Evolutionary conservation across 2,113 vertebrate genomes (phyloP), one percentile per base, ranked within the genome.

Genomic region (Clarias magur): DNA sequence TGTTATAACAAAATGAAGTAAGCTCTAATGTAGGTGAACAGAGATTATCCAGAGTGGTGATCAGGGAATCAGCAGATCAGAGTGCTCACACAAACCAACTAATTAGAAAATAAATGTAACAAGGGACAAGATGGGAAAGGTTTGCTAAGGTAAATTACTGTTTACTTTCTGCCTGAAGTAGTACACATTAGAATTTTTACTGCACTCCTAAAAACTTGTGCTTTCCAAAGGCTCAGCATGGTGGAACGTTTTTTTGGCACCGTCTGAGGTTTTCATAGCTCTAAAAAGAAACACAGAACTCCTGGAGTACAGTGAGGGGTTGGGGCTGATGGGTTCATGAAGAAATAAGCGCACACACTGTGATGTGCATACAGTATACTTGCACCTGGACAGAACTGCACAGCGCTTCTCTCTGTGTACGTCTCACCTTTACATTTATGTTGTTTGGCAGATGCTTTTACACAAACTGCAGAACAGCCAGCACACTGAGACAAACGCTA

Each of bases 1-100:
- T 94, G 93, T 93, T 90, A 87, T 84, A 89, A 89, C 30, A 63
- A 80, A 90, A 73, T 8, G 80, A 86, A 85, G 88, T 90, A 85
- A 17, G 15, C 62, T 78, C 57, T n/a, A 57, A 53, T 90, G 93
- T 90, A 90, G 82, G 89, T 90, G 90, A 85, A 90, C 23, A 87
- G 38, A 34, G 92, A 92, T 93, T 91, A 93, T 76, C 81, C 59
- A 54, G 82, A n/a, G 53, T 80, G 84, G 57, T 59, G 23, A 23
- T 53, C n/a, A 86, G 60, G 62, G 27, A 25, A 17, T 79, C 73
- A 65, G 73, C 53, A 87, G 82, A 80, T 72, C 59, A 82, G 73
- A 82, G 78, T 30, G 67, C 56, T 85, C 53, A 70, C 17, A 56
- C 72, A 70, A 42, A 27, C 30, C 65, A 59, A n/a, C 30, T 70